Conservation (phyloP, 1,140 invertebrate genomes). For the Papilio glaucus region DNA sequence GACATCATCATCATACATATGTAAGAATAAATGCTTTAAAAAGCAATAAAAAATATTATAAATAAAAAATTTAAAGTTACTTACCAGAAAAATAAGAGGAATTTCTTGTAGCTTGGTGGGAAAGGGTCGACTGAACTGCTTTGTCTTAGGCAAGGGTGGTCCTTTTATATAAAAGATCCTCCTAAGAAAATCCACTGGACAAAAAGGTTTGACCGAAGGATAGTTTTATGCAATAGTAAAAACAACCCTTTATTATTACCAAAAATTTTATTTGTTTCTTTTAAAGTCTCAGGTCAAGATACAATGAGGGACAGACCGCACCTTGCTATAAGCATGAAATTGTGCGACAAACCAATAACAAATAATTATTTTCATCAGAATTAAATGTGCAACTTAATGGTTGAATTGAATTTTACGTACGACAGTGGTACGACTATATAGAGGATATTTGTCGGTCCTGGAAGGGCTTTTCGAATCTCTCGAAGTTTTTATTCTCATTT, state of each 20-base stretch:
- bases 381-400: too few species aligned
- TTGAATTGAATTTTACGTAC: too few species aligned
- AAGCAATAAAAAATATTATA: neutral
- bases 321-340: neutral
- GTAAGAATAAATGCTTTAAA: neutral
- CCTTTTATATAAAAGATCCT: constrained; percentile 64
- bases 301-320: neutral
- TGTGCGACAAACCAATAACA: too few species aligned
- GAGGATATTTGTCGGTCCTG: too few species aligned
- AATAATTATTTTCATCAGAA: too few species aligned
- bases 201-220: constrained; percentile 31
- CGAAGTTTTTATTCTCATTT: too few species aligned
- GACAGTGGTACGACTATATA: too few species aligned
- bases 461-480: too few species aligned
- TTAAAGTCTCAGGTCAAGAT: neutral
- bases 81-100: constrained; percentile 59
- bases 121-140: constrained; percentile 65
- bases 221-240: constrained; percentile 31
- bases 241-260: neutral
- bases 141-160: constrained; percentile 41
- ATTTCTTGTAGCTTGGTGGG: constrained; percentile 46
- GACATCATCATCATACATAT: too few species aligned
- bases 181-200: constrained; percentile 40
- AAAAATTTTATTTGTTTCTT: neutral
- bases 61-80: constrained; percentile 33